Evolutionary conservation across 2,888 invertebrate species (phyloP), one percentile per base, ranked within the genome.

Genomic region (Linyphia triangularis): DNA sequence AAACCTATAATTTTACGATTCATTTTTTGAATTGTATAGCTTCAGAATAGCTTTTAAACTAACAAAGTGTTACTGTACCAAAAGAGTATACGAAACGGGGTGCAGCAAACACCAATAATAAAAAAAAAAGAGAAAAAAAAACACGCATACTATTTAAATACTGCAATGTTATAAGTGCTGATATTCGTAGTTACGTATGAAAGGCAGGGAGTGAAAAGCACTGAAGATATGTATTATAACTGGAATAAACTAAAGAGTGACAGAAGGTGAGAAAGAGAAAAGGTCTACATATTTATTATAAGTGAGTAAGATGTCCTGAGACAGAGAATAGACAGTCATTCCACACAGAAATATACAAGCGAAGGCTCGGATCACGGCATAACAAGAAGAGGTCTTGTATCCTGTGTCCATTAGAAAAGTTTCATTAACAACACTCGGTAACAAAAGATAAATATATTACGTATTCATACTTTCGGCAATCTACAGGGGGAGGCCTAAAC

Each of bases 191-290:
- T 63, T 37, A 77, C 40, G 16, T 24, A 63, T 26, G 40, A 67
- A 30, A 69, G 69, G 57, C 26, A 63, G 63, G 73, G 30, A 65
- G 37, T 30, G 9, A 61, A 63, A 40, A 67, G 81, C 81, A 86
- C 73, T 86, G 86, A 81, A 86, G 86, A 86, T 33, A 59, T 86
- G 33, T n/a, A n/a, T n/a, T n/a, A 51, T n/a, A 13, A 72, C 67
- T 86, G 81, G 86, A 81, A 86, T 81, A 86, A 86, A 86, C 86
- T 81, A 86, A 73, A 72, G 85, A 79, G 85, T 77, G 85, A 85
- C 24, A 78, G 69, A 19, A 57, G 33, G 51, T 33, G 72, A 79
- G 85, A 65, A 24, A 72, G 57, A 70, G 67, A 30, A 40, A 70
- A 43, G 43, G 9, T 28, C 43, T 43, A 43, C 16, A 51, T n/a